Evolutionary conservation across 2,113 vertebrate species (phyloP).

Genomic region (Australoheros scitulus): DNA sequence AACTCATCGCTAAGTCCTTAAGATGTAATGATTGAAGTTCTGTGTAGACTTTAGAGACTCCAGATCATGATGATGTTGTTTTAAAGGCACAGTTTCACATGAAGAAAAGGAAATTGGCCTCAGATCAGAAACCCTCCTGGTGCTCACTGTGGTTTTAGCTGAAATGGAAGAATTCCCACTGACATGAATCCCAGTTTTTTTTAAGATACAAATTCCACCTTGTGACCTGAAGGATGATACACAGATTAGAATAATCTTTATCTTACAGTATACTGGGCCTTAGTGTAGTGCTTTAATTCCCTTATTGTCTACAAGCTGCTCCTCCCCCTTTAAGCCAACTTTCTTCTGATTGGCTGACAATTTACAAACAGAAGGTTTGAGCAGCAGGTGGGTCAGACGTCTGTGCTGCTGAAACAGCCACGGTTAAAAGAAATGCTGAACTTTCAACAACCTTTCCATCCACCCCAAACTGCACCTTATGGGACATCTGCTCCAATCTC

Average conservation of each 20-base stretch:
- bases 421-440: no score
- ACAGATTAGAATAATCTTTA: no score
- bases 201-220: not conserved
- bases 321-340: no score
- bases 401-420: not conserved
- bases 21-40: conserved; percentile 44
- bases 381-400: not conserved
- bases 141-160: not conserved
- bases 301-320: no score
- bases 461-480: not conserved
- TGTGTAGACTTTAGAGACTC: not conserved
- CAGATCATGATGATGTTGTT: not conserved
- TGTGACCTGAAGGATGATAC: not conserved
- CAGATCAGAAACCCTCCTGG: conserved; percentile 21
- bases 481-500: not conserved
- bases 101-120: not conserved
- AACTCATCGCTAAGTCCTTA: conserved; percentile 36
- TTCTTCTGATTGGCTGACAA: not conserved
- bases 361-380: not conserved
- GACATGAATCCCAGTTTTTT: not conserved
- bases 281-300: no score
- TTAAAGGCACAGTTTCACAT: conserved; percentile 14
- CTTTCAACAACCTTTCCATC: not conserved
- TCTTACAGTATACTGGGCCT: no score
- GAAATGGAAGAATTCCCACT: not conserved